Percentiles rank a stretch among this genome's conserved stretches.
Evolutionary conservation across 1,140 invertebrate species (phyloP).

Genomic region (Rhynchophorus ferrugineus): DNA sequence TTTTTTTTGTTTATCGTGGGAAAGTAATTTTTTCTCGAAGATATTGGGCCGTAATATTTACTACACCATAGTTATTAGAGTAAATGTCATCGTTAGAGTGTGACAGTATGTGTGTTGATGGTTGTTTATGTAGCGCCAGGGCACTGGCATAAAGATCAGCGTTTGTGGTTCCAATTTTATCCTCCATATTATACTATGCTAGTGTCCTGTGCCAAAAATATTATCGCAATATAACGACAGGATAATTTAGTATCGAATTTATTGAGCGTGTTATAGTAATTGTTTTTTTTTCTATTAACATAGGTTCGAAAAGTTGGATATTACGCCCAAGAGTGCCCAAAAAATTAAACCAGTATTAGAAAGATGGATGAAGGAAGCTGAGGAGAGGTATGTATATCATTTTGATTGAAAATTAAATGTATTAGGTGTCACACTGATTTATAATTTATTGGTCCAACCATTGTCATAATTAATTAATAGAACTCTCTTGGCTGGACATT

Average conservation of each 20-base stretch:
- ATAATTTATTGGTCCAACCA: background rate
- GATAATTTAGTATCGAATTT: conserved; percentile 1
- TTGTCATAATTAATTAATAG: no score
- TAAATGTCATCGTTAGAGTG: no score
- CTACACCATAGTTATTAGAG: no score
- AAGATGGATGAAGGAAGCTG: conserved; percentile 96
- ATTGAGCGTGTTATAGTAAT: no score
- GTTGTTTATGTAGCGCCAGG: conserved; percentile 56
- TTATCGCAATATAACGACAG: background rate
- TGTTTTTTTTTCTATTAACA: background rate
- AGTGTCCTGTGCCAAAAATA: conserved; percentile 56
- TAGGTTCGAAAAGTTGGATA: conserved; percentile 99
- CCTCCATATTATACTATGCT: conserved; percentile 46
- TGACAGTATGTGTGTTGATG: background rate
- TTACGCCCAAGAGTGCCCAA: conserved; percentile 97
- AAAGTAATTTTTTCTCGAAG: background rate
- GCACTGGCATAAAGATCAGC: conserved; percentile 58
- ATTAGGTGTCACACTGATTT: no score
- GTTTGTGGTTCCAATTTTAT: conserved; percentile 1
- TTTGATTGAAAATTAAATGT: no score
- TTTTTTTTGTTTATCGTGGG: no score
- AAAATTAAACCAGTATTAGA: conserved; percentile 98
- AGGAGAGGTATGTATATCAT: conserved; percentile 96
- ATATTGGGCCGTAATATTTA: no score
- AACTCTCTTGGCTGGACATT: no score